These are phyloP conservation scores for Melanogrammus aeglefinus DNA, from an alignment of 2,797 vertebrate species.

Conservation along the genomic window DNA sequence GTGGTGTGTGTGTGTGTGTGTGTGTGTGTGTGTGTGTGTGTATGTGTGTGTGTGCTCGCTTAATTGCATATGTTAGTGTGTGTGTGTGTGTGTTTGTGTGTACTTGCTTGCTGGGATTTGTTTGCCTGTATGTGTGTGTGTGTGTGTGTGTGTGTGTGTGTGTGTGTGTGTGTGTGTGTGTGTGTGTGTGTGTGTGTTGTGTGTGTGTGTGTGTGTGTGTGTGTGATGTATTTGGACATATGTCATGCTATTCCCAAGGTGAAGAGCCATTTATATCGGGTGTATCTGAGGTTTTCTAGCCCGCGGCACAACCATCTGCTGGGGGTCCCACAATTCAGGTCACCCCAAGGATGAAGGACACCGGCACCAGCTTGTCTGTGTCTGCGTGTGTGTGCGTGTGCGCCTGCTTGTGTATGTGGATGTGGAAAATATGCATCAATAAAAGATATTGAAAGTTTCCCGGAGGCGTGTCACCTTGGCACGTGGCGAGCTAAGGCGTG, in stretches of 20 bases:
- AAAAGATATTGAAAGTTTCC: neutral
- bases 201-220: neutral
- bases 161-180: neutral
- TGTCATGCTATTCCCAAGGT: slow-evolving; percentile 59
- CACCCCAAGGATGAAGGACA: slow-evolving; percentile 44
- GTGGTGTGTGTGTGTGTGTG: too few relatives aligned
- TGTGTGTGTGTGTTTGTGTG: too few relatives aligned
- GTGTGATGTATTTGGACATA: slow-evolving; percentile 29
- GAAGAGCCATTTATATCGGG: slow-evolving; percentile 63
- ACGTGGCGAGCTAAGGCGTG: neutral
- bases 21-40: too few relatives aligned
- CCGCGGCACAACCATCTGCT: slow-evolving; percentile 64
- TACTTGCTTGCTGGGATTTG: too few relatives aligned
- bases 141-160: neutral
- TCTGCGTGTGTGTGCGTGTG: neutral
- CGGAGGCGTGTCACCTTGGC: neutral
- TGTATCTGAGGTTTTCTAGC: slow-evolving; percentile 51
- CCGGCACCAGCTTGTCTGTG: slow-evolving; percentile 13
- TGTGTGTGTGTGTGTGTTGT: neutral
- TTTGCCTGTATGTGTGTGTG: neutral
- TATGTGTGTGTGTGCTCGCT: too few relatives aligned
- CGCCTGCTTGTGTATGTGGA: neutral
- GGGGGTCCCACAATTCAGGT: slow-evolving; percentile 59
- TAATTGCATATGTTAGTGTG: too few relatives aligned
- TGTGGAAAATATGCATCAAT: neutral